Base-by-base conservation (phyloP, 1,140 invertebrate genomes). In the Leptopilina clavipes region DNA sequence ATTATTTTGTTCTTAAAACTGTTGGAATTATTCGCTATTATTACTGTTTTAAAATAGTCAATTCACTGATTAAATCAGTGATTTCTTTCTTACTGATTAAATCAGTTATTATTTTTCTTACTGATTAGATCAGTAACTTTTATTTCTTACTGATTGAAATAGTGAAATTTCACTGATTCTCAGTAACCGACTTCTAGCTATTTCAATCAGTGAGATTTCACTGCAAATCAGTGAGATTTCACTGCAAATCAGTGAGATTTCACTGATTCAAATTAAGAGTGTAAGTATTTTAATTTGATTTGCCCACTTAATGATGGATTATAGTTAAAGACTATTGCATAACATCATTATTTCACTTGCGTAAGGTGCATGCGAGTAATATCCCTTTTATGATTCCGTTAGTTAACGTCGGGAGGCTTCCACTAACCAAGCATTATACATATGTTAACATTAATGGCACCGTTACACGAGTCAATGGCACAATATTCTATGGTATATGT, bases 401-500 rank as follows among this genome's bases (percentile, higher is more conserved):
- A 22, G 56, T 6, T 72, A 72, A 70, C 18, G n/a, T 72, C 31
- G 56, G 18, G 37, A 72, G 73, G 11, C 65, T 72, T 14, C 37
- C 71, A 75, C 74, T 78, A 76, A 78, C 74, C 75, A 74, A 17
- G 12, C 65, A 73, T 80, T 78, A 75, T 80, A 82, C 14, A 48
- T 59, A 31, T 25, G 19, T 80, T 80, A 80, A 82, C 76, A 77
- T 78, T 82, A 79, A 82, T 79, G 76, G 70, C 76, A 70, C 37
- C 74, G 76, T 76, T 82, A 78, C 81, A 72, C 74, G 76, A 79
- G 78, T 79, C 79, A 82, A 79, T 72, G 25, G 56, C 9, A 14
- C 56, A 22, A 19, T 59, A 79, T 78, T 79, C 73, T 79, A 74
- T 71, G 70, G 74, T 76, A 77, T 78, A 76, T 78, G 59, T 75